Evolutionary conservation across 2,113 vertebrate genomes (phyloP).

Genomic region (Amphilophus citrinellus): DNA sequence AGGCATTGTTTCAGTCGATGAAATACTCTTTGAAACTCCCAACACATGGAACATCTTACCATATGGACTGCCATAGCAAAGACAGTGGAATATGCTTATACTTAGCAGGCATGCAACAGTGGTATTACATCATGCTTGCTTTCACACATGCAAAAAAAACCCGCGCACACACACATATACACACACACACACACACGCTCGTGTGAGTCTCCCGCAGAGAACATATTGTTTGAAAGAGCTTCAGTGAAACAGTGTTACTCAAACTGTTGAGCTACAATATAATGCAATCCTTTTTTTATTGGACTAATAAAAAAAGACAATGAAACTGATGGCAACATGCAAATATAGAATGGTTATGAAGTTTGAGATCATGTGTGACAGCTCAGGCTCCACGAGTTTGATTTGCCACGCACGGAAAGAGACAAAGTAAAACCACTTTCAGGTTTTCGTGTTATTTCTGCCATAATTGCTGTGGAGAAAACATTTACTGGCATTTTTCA

Average conservation of each 20-base stretch:
- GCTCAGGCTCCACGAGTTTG: slow-evolving; percentile 22
- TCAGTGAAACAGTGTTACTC: background rate
- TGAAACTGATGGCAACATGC: background rate
- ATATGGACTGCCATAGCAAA: slow-evolving; percentile 39
- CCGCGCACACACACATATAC: no score
- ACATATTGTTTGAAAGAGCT: background rate
- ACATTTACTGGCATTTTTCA: slow-evolving; percentile 22
- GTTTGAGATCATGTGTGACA: slow-evolving; percentile 38
- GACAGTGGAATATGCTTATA: slow-evolving; percentile 45
- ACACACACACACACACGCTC: no score
- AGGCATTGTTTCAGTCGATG: slow-evolving; percentile 46
- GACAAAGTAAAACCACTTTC: slow-evolving; percentile 13
- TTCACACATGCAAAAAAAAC: background rate
- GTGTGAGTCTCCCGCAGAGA: background rate
- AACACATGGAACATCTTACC: slow-evolving; percentile 59
- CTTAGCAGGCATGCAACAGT: slow-evolving; percentile 37
- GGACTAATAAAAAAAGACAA: background rate
- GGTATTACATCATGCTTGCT: slow-evolving; percentile 44
- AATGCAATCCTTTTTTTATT: background rate
- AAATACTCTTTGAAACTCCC: slow-evolving; percentile 37
- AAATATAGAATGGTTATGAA: background rate
- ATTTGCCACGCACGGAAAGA: slow-evolving; percentile 3
- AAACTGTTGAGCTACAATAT: background rate
- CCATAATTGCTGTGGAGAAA: slow-evolving; percentile 18
- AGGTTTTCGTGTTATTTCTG: slow-evolving; percentile 18